These are phyloP conservation scores for Drosophila albomicans DNA, from an alignment of 1,140 invertebrate species.

Conservation along the genomic window DNA sequence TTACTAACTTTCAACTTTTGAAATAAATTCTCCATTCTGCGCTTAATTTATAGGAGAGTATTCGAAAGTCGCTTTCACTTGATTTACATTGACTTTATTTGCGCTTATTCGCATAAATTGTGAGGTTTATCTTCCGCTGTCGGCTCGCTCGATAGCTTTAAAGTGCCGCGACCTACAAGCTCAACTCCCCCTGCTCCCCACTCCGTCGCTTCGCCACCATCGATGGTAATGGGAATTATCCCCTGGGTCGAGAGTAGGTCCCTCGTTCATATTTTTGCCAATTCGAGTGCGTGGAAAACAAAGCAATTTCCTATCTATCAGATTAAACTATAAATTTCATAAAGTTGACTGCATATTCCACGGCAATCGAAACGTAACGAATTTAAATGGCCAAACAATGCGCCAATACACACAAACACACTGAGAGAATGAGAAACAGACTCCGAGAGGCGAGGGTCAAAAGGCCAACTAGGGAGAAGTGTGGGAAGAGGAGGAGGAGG, in stretches of 20 bases:
- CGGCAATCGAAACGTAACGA: conserved; percentile 82
- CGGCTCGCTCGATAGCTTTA: conserved; percentile 60
- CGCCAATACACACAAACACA: conserved; percentile 48
- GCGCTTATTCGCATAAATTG: conserved; percentile 53
- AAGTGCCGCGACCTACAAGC: conserved; percentile 52
- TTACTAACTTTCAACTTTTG: no score
- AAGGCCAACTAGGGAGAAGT: conserved; percentile 48
- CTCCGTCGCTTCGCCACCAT: not conserved
- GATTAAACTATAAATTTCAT: conserved; percentile 84
- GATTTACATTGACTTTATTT: not conserved
- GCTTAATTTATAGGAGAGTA: conserved; percentile 10
- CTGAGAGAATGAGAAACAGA: not conserved
- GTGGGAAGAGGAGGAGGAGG: not conserved
- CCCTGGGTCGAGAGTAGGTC: not conserved
- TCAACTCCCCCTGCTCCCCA: not conserved
- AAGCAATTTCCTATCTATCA: conserved; percentile 83
- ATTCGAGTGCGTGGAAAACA: conserved; percentile 63
- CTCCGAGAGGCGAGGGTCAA: conserved; percentile 54
- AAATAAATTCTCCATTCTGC: no score
- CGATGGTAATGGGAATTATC: conserved; percentile 1
- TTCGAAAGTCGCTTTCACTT: not conserved
- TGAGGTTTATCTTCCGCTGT: conserved; percentile 61
- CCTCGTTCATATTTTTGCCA: conserved; percentile 47
- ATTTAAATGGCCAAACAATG: conserved; percentile 80
- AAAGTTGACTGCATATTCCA: conserved; percentile 81